phyloP scores from a whole-genome alignment of 2,113 vertebrate genomes.

The Solea senegalensis region DNA sequence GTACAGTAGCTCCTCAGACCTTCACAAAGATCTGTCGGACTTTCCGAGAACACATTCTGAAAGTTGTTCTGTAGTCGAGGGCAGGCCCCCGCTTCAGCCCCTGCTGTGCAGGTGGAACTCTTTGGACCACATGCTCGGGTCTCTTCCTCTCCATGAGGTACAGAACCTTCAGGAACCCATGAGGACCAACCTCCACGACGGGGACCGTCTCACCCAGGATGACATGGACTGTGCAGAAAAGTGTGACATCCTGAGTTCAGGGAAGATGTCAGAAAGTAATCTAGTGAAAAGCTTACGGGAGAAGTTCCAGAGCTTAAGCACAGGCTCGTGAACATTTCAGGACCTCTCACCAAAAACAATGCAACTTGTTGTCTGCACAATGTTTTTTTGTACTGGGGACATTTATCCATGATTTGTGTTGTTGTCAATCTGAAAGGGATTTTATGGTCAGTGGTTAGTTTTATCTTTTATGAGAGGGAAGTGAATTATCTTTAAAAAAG shows the following conservation, averaged over 20 bases:
- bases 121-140: conserved; percentile 67
- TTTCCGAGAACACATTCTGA: conserved; percentile 12
- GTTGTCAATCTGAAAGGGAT: conserved; percentile 38
- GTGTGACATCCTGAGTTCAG: conserved; percentile 20
- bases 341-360: conserved; percentile 26
- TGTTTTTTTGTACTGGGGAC: conserved; percentile 7
- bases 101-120: conserved; percentile 75
- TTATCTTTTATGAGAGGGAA: conserved; percentile 4
- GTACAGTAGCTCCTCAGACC: conserved; percentile 46
- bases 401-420: neutral
- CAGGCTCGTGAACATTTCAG: conserved; percentile 72
- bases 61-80: conserved; percentile 24
- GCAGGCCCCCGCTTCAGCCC: conserved; percentile 37
- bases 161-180: conserved; percentile 59
- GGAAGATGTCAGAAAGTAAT: conserved; percentile 67
- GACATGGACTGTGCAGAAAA: conserved; percentile 51
- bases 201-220: conserved; percentile 24
- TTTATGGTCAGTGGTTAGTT: conserved; percentile 15
- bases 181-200: conserved; percentile 28
- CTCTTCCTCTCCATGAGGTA: conserved; percentile 62
- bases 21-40: conserved; percentile 34
- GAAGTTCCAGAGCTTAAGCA: conserved; percentile 90
- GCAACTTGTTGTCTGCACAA: conserved; percentile 16
- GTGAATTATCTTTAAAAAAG: conserved; percentile 31
- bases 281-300: conserved; percentile 90